Base-by-base conservation (phyloP, 1,140 invertebrate genomes). In the Drosophila repleta region DNA sequence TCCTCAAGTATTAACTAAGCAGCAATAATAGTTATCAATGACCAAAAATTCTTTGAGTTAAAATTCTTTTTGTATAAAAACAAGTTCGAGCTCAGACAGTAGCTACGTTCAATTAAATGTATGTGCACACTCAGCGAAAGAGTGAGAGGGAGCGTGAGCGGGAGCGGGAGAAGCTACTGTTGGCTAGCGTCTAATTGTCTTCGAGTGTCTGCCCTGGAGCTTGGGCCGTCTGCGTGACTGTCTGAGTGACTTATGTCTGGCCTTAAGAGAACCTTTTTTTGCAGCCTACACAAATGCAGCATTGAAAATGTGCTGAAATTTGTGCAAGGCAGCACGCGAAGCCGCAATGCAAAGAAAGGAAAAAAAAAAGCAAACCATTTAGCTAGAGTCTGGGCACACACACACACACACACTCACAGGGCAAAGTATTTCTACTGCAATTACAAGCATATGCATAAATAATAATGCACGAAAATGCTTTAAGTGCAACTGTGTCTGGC, bases 181-280 rank as follows among this genome's bases (percentile, higher is more conserved):
- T 51, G 66, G 61, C 52, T 61, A 69, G 53, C 74, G 48, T 70
- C 75, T 88, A 87, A 87, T 87, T 87, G 82, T 87, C 82, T 85
- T 77, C 37, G 63, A 83, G 67, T 84, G 71, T 84, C 80, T 84
- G 80, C 66, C 64, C 76, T 37, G 65, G 32, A 56, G 53, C 67
- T 65, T 52, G 46, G 62, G 75, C 71, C 61, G 46, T 65, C 45
- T 58, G 68, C 55, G 51, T 48, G 68, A 76, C 77, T 87, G 77
- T 72, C 82, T 90, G 87, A 90, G 81, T 90, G 87, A 90, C 85
- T 90, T 90, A 90, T 90, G 85, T 90, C 85, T 90, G 85, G 80
- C 84, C 74, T 85, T 66, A 85, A 79, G 74, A 75, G 79, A 85
- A 83, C 66, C 7, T 29, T 60, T 84, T 85, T 81, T 63, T 77